These are phyloP conservation scores for Diprion similis DNA, from an alignment of 1,140 invertebrate genomes.

Conservation along the genomic window DNA sequence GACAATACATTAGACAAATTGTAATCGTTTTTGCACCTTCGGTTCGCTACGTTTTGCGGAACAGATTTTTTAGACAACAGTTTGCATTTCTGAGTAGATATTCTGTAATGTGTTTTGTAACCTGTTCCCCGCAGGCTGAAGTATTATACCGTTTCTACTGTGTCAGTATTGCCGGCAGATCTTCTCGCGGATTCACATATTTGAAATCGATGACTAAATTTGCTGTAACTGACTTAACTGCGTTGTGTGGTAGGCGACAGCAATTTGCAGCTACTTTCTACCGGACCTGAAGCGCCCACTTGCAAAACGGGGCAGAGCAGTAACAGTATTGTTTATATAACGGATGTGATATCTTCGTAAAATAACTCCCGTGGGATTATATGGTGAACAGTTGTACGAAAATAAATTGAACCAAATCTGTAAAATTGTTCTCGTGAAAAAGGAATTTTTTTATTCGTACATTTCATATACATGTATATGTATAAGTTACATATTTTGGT, in stretches of 20 bases:
- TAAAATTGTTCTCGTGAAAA: background rate
- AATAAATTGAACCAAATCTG: too few relatives aligned
- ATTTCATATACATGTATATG: background rate
- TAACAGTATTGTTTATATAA: background rate
- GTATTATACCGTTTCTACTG: too few relatives aligned
- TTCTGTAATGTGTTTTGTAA: too few relatives aligned
- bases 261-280: background rate
- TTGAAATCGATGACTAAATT: background rate
- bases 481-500: background rate
- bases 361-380: background rate
- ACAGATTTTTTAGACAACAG: too few relatives aligned
- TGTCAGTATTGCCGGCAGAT: background rate
- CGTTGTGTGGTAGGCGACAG: background rate
- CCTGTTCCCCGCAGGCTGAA: too few relatives aligned
- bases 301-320: background rate
- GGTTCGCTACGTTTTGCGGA: too few relatives aligned
- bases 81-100: too few relatives aligned
- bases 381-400: too few relatives aligned
- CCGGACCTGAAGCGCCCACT: constrained; percentile 1
- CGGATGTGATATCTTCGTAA: background rate
- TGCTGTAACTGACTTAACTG: background rate
- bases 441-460: background rate
- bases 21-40: too few relatives aligned
- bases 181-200: background rate
- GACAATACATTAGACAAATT: too few relatives aligned